A percentile compares a stretch with the other conserved stretches of the same genome.
Conservation (phyloP, 2,888 invertebrate genomes). For the Callimorpha dominula region DNA sequence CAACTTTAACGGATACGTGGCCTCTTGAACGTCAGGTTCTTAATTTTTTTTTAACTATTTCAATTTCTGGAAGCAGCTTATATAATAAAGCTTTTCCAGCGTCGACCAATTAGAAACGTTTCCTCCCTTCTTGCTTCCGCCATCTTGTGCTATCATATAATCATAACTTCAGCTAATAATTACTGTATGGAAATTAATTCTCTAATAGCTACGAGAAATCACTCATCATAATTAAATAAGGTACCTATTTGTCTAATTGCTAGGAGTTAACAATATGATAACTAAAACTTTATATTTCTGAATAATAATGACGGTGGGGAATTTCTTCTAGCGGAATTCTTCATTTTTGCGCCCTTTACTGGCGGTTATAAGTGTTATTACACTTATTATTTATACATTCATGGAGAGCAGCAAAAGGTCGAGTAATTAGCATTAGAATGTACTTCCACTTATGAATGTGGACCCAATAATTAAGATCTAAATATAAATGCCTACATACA, state of each 20-base stretch:
- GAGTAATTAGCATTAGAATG: constrained; percentile 35
- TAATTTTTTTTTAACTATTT: no score
- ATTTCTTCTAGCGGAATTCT: constrained; percentile 36
- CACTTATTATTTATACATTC: constrained; percentile 38
- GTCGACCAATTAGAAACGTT: no score
- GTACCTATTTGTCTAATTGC: constrained; percentile 5
- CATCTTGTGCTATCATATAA: not conserved
- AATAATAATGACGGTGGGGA: constrained; percentile 23
- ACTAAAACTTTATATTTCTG: constrained; percentile 41
- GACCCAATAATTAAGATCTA: constrained; percentile 1
- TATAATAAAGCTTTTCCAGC: no score
- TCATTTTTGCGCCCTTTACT: constrained; percentile 54
- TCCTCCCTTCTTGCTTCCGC: not conserved
- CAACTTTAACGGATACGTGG: no score
- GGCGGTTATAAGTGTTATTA: constrained; percentile 52
- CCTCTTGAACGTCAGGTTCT: no score
- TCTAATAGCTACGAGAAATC: not conserved
- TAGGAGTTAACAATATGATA: constrained; percentile 23
- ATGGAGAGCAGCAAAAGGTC: constrained; percentile 37
- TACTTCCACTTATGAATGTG: constrained; percentile 7
- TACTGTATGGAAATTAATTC: not conserved
- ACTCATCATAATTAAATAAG: not conserved
- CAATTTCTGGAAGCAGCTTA: no score
- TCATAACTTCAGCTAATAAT: not conserved
- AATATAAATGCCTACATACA: not conserved